phyloP scores from a whole-genome alignment of 2,797 vertebrate species.

The Tauraco hartlaubi region DNA sequence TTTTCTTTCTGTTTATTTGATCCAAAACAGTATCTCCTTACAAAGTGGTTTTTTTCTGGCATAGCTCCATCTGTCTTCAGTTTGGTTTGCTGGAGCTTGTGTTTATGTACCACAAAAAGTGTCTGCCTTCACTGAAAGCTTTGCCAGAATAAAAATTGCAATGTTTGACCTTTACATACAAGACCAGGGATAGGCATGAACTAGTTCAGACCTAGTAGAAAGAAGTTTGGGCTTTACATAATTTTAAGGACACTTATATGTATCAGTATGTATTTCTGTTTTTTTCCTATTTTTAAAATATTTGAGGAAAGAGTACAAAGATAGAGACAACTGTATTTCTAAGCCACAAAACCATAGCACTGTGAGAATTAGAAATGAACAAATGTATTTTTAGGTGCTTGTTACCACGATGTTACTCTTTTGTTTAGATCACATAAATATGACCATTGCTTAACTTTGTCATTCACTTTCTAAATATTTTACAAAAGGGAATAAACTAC shows the following conservation, averaged over 20 bases:
- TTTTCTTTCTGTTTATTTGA: background rate
- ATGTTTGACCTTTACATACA: background rate
- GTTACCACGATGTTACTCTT: background rate
- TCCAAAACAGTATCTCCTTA: background rate
- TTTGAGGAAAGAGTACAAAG: background rate
- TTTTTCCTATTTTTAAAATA: background rate
- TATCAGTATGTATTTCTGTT: background rate
- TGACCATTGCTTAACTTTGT: background rate
- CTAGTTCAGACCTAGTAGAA: background rate
- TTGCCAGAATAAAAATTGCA: background rate
- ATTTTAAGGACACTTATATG: background rate
- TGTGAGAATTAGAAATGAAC: background rate
- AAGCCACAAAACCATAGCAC: background rate
- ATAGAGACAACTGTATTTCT: background rate
- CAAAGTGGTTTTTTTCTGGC: background rate
- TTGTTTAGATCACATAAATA: background rate
- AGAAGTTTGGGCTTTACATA: background rate
- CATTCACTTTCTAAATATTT: background rate
- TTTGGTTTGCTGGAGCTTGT: conserved; percentile 30
- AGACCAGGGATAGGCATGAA: background rate
- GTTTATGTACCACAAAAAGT: background rate
- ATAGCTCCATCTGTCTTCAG: background rate
- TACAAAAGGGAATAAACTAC: background rate
- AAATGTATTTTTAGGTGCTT: background rate
- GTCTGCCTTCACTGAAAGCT: background rate